These are phyloP conservation scores for Orestias chungarensis DNA, from an alignment of 2,797 vertebrate species.

Conservation along the genomic window DNA sequence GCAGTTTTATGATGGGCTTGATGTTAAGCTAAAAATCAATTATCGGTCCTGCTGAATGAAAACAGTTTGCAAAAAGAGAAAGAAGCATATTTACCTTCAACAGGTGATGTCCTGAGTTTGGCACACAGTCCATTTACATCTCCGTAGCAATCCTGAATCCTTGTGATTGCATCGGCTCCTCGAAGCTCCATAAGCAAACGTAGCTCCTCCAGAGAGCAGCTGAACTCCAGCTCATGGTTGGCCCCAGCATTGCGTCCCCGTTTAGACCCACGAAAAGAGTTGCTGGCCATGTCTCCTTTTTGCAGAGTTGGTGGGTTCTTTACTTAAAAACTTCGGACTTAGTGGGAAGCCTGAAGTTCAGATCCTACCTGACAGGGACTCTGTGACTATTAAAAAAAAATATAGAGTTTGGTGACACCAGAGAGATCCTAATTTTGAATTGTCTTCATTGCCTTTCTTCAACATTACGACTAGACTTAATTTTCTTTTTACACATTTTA, in stretches of 20 bases:
- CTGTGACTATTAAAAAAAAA: constrained; percentile 41
- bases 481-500: neutral
- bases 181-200: constrained; percentile 94
- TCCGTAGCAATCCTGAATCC: constrained; percentile 89
- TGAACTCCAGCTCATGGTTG: constrained; percentile 89
- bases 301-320: constrained; percentile 70
- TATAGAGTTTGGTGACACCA: neutral
- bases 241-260: constrained; percentile 84
- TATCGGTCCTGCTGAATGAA: neutral
- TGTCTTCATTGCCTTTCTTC: neutral
- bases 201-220: constrained; percentile 88
- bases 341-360: constrained; percentile 49
- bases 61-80: neutral
- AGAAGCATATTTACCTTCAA: constrained; percentile 82
- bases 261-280: constrained; percentile 90
- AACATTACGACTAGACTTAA: neutral
- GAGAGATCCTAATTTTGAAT: neutral
- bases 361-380: constrained; percentile 49
- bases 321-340: constrained; percentile 56
- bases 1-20: neutral
- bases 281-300: constrained; percentile 87
- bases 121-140: constrained; percentile 90
- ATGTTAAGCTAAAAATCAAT: neutral
- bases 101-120: constrained; percentile 91
- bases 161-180: constrained; percentile 86